Percentiles rank a stretch among this genome's conserved stretches.
Evolutionary conservation across 2,113 vertebrate species (phyloP).

Genomic region (Syrrhaptes paradoxus): DNA sequence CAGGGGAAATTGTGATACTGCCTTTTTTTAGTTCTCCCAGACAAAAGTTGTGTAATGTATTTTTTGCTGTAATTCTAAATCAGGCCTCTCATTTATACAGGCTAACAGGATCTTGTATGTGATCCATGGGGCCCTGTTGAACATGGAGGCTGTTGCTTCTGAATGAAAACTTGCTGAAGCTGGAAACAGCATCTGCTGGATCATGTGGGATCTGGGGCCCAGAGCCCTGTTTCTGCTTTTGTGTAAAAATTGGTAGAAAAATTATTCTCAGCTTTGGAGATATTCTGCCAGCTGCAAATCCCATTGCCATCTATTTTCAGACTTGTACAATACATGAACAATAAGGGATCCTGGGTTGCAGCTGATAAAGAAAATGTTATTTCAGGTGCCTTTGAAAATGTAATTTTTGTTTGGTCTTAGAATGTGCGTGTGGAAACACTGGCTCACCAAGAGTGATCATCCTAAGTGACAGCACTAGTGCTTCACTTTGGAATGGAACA

Average conservation of each 20-base stretch:
- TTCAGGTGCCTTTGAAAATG: background rate
- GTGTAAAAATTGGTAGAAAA: slow-evolving; percentile 31
- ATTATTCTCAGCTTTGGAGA: slow-evolving; percentile 21
- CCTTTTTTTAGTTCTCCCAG: background rate
- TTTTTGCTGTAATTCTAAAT: slow-evolving; percentile 37
- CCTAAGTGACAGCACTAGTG: background rate
- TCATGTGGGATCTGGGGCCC: slow-evolving; percentile 16
- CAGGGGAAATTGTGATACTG: background rate
- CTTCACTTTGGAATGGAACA: background rate
- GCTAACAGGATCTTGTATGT: slow-evolving; percentile 45
- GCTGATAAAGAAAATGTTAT: slow-evolving; percentile 23
- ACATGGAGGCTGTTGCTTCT: slow-evolving; percentile 54
- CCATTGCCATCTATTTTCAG: background rate
- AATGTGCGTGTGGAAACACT: background rate
- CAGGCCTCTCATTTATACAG: slow-evolving; percentile 61
- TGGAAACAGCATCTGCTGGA: slow-evolving; percentile 63
- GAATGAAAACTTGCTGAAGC: slow-evolving; percentile 51
- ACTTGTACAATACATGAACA: background rate
- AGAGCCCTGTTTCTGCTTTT: slow-evolving; percentile 26
- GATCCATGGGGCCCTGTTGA: slow-evolving; percentile 39
- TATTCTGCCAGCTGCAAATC: background rate
- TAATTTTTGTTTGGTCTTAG: background rate
- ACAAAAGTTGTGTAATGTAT: background rate
- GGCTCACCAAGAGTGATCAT: background rate
- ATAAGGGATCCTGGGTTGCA: background rate